These are phyloP conservation scores for Patella caerulea DNA, from an alignment of 2,888 invertebrate species.

Conservation along the genomic window DNA sequence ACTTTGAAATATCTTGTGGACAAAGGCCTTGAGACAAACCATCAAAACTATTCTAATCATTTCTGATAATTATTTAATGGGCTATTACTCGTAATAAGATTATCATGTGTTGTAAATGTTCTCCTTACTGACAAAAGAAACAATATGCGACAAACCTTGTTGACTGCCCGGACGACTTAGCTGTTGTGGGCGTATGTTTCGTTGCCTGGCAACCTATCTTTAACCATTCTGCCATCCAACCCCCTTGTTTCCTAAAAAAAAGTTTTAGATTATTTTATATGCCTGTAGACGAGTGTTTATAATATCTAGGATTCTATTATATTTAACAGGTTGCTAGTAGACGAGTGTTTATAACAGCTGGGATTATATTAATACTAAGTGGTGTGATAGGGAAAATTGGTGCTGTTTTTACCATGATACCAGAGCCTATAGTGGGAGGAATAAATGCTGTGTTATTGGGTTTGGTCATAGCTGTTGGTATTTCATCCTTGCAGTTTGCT, in stretches of 20 bases:
- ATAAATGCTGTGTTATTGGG: conserved; percentile 63
- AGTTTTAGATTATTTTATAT: conserved; percentile 69
- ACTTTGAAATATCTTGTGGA: no score
- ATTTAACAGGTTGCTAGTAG: conserved; percentile 70
- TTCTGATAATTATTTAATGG: no score
- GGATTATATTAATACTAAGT: conserved; percentile 70
- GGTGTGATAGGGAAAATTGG: conserved; percentile 73
- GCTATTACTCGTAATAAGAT: no score
- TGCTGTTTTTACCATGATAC: conserved; percentile 73
- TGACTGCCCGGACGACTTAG: no score
- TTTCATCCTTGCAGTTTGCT: conserved; percentile 73
- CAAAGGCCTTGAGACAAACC: no score
- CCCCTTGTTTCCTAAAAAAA: conserved; percentile 4
- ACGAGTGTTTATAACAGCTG: conserved; percentile 71
- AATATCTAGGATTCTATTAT: conserved; percentile 67
- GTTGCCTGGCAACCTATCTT: no score
- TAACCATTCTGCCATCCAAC: not conserved
- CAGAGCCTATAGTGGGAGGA: conserved; percentile 73
- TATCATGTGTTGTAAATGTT: no score
- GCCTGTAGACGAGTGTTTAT: conserved; percentile 72
- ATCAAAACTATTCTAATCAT: no score
- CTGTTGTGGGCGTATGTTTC: no score
- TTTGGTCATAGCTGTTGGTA: conserved; percentile 65
- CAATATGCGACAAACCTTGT: no score
- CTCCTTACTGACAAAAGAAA: no score